Percentiles rank a stretch among this genome's conserved stretches.
Evolutionary conservation across 2,888 invertebrate genomes (phyloP).

Genomic region (Polyommatus icarus): DNA sequence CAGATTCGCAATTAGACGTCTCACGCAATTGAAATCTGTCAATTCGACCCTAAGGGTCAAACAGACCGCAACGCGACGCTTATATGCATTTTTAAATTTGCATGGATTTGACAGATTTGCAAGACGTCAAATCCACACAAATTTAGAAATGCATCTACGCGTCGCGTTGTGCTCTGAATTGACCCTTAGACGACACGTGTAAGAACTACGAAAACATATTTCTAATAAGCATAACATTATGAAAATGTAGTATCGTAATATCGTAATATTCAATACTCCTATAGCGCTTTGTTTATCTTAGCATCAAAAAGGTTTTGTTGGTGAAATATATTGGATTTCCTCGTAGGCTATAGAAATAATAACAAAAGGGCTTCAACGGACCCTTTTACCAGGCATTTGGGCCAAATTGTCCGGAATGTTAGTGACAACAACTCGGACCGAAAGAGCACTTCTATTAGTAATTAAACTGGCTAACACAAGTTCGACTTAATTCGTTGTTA

Average conservation of each 20-base stretch:
- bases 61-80: no score
- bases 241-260: constrained; percentile 13
- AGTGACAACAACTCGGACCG: constrained; percentile 51
- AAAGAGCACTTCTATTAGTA: constrained; percentile 46
- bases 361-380: constrained; percentile 50
- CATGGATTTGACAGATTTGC: no score
- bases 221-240: background rate
- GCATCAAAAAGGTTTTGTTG: constrained; percentile 46
- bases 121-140: no score
- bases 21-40: no score
- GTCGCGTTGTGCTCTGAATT: no score
- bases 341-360: constrained; percentile 53
- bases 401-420: constrained; percentile 54
- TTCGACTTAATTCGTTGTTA: constrained; percentile 22
- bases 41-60: no score
- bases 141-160: no score
- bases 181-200: background rate
- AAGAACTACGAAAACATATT: background rate
- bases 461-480: constrained; percentile 39
- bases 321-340: constrained; percentile 51
- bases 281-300: constrained; percentile 29
- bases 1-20: no score
- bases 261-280: constrained; percentile 36
- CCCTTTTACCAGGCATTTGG: constrained; percentile 57
- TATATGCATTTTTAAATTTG: no score